Base-by-base conservation (phyloP, 37 sponge, comb jelly and placozoan genomes). In the Aphrocallistes beatrix region DNA sequence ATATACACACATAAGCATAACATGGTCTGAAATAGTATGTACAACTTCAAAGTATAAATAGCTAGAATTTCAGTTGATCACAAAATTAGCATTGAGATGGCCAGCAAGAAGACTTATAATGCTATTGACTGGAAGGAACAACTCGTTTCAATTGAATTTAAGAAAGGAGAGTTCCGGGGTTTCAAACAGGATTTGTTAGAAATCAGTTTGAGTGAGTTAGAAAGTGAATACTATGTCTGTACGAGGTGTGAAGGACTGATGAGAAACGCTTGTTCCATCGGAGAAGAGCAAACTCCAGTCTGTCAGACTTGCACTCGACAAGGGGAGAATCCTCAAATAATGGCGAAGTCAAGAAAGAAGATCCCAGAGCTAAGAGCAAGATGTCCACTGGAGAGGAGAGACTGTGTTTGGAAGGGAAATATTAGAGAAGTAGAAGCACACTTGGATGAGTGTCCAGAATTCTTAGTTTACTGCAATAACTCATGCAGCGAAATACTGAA, bases 181-280 rank as follows among this genome's bases (percentile, higher is more conserved):
- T 60, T 25, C 75, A 60, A 60, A 60, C 75, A 60, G n/a, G 75
- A 60, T 13, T 60, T 60, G 75, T 60, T 60, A 60, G 75, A 25
- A 25, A 60, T 25, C 34, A 32, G 3, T 25, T 60, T 60, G 75
- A 60, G 3, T 32, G 75, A 60, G 21, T 32, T 60, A 6, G 75
- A 60, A 60, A 28, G 10, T 19, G 75, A 60, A 28, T 60, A 25
- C 75, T 60, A 60, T 60, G 75, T 60, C 34, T 60, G 75, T 30
- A 60, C 75, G 10, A 1, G n/a, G n/a, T 60, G 75, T 13, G 3
- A 60, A 32, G 75, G 75, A 60, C 28, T 60, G 10, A 60, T 60
- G 75, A 19, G 75, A 25, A 60, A 13, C 34, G 75, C 75, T 60
- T 60, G 75, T 60, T 30, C 10, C 28, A 3, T 60, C 10, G 75